Evolutionary conservation across 2,113 vertebrate species (phyloP).

Genomic region (Oceanodroma tethys): DNA sequence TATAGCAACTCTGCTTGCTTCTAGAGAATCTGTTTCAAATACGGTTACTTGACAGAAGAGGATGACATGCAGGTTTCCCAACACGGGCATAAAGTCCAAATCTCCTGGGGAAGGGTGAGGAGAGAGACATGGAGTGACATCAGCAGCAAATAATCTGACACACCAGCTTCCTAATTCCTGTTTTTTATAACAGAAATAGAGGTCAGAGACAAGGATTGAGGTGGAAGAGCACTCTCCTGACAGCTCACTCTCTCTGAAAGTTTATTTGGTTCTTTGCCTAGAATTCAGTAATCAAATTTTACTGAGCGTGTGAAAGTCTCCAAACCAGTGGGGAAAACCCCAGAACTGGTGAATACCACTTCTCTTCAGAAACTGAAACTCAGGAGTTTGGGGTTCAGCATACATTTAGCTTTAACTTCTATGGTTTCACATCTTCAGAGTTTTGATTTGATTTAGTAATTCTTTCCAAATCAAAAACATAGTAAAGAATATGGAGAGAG

Average conservation of each 20-base stretch:
- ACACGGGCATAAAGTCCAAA: neutral
- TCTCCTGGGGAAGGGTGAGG: neutral
- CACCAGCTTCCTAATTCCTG: neutral
- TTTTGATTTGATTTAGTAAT: neutral
- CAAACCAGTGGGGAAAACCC: neutral
- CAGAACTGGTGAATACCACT: neutral
- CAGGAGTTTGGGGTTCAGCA: neutral
- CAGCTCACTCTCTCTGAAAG: neutral
- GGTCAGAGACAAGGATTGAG: neutral
- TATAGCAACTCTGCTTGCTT: neutral
- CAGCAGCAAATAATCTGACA: neutral
- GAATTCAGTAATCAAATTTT: neutral
- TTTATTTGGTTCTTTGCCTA: neutral
- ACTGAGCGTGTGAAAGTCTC: neutral
- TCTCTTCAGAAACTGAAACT: neutral
- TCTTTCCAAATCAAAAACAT: neutral
- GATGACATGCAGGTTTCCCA: neutral
- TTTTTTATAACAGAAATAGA: neutral
- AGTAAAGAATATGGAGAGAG: neutral
- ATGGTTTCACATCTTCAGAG: neutral
- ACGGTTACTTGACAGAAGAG: neutral
- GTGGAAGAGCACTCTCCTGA: neutral
- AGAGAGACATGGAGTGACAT: neutral
- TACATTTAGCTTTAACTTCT: neutral
- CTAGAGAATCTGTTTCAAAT: neutral